These are phyloP conservation scores for Ornithoptera alexandrae DNA, from an alignment of 2,888 invertebrate species.

Conservation along the genomic window DNA sequence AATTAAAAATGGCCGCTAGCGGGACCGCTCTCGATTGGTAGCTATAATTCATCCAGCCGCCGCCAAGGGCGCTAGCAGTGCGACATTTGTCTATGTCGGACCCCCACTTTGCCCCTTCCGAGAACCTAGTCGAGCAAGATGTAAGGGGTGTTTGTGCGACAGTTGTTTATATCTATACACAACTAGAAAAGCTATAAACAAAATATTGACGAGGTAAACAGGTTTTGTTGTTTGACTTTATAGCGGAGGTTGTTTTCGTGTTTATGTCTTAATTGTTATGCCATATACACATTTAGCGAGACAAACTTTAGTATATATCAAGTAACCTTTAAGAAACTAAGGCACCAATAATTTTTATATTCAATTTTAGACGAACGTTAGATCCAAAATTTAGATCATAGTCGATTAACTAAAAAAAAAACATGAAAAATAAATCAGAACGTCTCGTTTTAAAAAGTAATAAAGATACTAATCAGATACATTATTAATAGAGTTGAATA, in stretches of 20 bases:
- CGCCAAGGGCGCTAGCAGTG: constrained; percentile 63
- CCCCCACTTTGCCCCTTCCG: constrained; percentile 54
- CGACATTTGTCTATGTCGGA: constrained; percentile 75
- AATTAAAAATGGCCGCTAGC: constrained; percentile 78
- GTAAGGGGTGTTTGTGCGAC: constrained; percentile 42
- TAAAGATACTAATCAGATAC: not conserved
- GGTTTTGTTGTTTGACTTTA: constrained; percentile 10
- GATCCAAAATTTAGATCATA: no score
- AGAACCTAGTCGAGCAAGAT: constrained; percentile 69
- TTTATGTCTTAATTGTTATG: not conserved
- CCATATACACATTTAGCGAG: not conserved
- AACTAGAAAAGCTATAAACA: constrained; percentile 22
- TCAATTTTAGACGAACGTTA: no score
- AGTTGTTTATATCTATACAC: constrained; percentile 33
- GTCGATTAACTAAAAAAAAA: not conserved
- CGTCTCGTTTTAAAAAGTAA: not conserved
- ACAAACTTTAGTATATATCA: no score
- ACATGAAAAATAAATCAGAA: not conserved
- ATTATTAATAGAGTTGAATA: not conserved
- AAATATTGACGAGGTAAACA: constrained; percentile 14
- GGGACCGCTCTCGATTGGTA: constrained; percentile 74
- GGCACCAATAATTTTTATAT: no score
- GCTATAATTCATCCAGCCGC: constrained; percentile 73
- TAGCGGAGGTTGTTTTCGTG: not conserved
- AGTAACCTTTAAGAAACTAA: no score